Evolutionary conservation across 2,113 vertebrate genomes (phyloP).

Genomic region (Ageneiosus marmoratus): DNA sequence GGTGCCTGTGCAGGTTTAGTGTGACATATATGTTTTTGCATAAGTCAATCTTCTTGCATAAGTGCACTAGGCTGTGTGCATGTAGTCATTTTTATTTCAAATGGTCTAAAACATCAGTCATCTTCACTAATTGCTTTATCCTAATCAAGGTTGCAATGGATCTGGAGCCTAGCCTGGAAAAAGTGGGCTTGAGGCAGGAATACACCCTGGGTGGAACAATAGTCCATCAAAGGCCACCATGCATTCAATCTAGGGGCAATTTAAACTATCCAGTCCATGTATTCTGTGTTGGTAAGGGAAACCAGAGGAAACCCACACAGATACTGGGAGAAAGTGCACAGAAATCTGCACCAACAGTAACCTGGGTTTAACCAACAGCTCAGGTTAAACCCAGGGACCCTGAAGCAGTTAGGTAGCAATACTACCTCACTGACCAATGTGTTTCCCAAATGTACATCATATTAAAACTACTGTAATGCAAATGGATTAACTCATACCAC

Average conservation of each 20-base stretch:
- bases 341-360: background rate
- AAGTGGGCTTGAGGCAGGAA: background rate
- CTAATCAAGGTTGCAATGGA: background rate
- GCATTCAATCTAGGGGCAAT: background rate
- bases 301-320: background rate
- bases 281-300: background rate
- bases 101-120: background rate
- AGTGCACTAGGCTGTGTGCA: background rate
- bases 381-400: background rate
- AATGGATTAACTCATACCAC: background rate
- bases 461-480: background rate
- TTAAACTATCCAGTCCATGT: background rate
- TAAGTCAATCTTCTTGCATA: background rate
- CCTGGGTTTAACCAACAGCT: no score
- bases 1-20: conserved; percentile 25
- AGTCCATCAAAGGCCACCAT: background rate
- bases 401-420: background rate
- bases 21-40: background rate
- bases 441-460: background rate
- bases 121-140: background rate
- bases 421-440: no score
- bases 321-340: background rate
- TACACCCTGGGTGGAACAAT: background rate
- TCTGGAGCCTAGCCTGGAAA: background rate
- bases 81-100: background rate